Evolutionary conservation across 2,113 vertebrate genomes (phyloP), one percentile per base, ranked within the genome.

Genomic region (Passer domesticus): DNA sequence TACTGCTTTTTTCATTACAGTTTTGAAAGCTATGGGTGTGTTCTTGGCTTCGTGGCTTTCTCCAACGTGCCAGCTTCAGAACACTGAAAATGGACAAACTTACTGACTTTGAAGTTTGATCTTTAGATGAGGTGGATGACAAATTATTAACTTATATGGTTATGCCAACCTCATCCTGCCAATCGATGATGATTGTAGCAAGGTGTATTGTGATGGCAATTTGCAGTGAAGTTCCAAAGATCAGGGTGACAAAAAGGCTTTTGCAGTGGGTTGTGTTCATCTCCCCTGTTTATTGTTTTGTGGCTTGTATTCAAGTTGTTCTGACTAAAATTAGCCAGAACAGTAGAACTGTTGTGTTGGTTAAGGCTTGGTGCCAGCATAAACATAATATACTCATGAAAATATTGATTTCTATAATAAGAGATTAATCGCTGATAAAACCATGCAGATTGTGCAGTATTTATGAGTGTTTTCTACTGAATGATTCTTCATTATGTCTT

Each of bases 101-200:
- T 43, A 12, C 5, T 84, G 62, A 69, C 67, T 85, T 92, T 94
- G 92, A 92, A 97, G 60, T 94, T 96, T 96, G 92, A 93, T 88
- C 96, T 89, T 77, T 47, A 80, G 47, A 46, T 87, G 20, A 82
- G 13, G n/a, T 81, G 55, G 24, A 53, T 75, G 17, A 13, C 49
- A 87, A 97, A 97, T 97, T 44, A 97, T 97, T 98, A 97, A 97
- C 93, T 91, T 92, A 30, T 67, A 90, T 90, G 69, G 77, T 30
- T 35, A 11, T 70, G 85, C n/a, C 41, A 83, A 64, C 79, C 44
- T 95, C 84, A 67, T 94, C 33, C 9, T 83, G 50, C 78, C 52
- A 64, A 10, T 70, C 58, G 66, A 0, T 79, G 89, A 87, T 87
- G 66, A 67, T 92, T 14, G 2, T 25, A 50, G 43, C 52, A 43